phyloP scores from a whole-genome alignment of 2,113 vertebrate species.

The Rhinopithecus roxellana region DNA sequence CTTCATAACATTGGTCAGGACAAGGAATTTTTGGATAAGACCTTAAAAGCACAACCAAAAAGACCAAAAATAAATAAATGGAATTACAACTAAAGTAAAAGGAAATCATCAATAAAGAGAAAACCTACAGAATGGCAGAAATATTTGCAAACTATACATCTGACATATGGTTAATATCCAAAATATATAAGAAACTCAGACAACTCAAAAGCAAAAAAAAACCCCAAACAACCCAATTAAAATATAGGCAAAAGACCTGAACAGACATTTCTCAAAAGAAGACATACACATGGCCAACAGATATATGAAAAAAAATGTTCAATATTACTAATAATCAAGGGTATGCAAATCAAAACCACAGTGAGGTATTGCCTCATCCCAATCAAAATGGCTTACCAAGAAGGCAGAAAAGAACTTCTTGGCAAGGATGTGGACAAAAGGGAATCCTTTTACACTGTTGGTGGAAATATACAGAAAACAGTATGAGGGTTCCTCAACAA shows the following conservation, averaged over 20 bases:
- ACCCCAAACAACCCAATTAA: not conserved
- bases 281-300: not conserved
- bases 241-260: not conserved
- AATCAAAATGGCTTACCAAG: not conserved
- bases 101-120: not conserved
- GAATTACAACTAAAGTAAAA: not conserved
- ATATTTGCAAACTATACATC: not conserved
- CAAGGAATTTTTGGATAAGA: not conserved
- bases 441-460: not conserved
- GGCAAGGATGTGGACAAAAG: not conserved
- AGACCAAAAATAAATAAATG: not conserved
- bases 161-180: not conserved
- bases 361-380: not conserved
- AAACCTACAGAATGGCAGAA: not conserved
- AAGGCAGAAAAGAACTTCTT: not conserved
- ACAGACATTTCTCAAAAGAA: not conserved
- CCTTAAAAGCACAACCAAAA: not conserved
- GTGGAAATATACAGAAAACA: not conserved
- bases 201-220: not conserved
- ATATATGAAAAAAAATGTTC: not conserved
- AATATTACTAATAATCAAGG: not conserved
- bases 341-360: not conserved
- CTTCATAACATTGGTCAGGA: not conserved
- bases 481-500: not conserved
- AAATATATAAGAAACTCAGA: not conserved